Base-by-base conservation (phyloP, 2,888 invertebrate species). In the Andricus curvator region DNA sequence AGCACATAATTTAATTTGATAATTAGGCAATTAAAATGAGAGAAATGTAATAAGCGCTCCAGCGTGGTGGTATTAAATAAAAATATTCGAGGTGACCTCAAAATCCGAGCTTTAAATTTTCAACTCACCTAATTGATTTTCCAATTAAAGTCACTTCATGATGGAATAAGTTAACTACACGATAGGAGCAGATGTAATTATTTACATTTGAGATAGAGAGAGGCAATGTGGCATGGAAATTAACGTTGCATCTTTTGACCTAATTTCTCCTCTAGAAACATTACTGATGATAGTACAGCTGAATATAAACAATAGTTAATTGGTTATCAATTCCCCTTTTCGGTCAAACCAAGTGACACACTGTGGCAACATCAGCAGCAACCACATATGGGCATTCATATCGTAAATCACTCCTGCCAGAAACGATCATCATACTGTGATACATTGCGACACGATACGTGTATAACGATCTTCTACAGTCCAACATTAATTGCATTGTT, bases 331-430 rank as follows among this genome's bases (percentile, higher is more conserved):
- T 70, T 29, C 1, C 29, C 48, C 70, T 70, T 68, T 74, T 74
- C 56, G 56, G 25, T 62, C 22, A 2, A 20, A 33, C 20, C 51
- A 56, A 33, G 33, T 74, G 51, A 74, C 56, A 70, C 70, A 74
- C 25, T 74, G 25, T 70, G 70, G 33, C n/a, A 56, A 56, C 33
- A 74, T 74, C 56, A 33, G 51, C 20, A 74, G 20, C n/a, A 6
- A 33, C 56, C 74, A n/a, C 33, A 74, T 48, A 17, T 51, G 56
- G 51, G 6, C 29, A 74, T 74, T 74, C 56, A 74, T 74, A 56
- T 56, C 37, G 56, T 56, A 74, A 74, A 74, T 74, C 74, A 74
- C 56, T 74, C 25, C 74, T 74, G 74, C 33, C 74, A 51, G 74
- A 56, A 74, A 74, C 74, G 74, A 56, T 56, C 74, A 33, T n/a